A percentile compares a stretch with the other conserved stretches of the same genome.
Evolutionary conservation across 2,113 vertebrate species (phyloP).

Genomic region (Phrynosoma blainvillii): DNA sequence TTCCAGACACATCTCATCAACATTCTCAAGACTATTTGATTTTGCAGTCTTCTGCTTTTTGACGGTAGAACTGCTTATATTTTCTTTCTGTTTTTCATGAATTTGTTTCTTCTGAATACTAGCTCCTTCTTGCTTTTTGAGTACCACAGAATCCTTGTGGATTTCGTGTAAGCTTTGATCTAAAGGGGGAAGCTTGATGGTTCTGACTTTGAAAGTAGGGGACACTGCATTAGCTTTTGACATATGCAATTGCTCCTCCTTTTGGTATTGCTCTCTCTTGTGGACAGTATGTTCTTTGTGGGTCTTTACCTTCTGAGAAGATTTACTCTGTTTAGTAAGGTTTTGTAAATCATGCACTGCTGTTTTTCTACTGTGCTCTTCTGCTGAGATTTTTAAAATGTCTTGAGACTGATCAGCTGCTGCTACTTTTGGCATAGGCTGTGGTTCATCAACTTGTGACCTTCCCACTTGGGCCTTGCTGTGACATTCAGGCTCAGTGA

Average conservation of each 20-base stretch:
- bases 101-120: slow-evolving; percentile 37
- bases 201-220: slow-evolving; percentile 83
- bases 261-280: slow-evolving; percentile 67
- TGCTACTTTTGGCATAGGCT: slow-evolving; percentile 46
- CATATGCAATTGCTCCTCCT: slow-evolving; percentile 44
- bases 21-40: slow-evolving; percentile 17
- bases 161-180: slow-evolving; percentile 62
- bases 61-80: slow-evolving; percentile 8
- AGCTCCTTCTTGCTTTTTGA: slow-evolving; percentile 32
- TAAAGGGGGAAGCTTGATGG: slow-evolving; percentile 71
- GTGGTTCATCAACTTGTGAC: slow-evolving; percentile 29
- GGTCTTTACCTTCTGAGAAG: slow-evolving; percentile 66
- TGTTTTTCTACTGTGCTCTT: slow-evolving; percentile 65
- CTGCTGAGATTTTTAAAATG: slow-evolving; percentile 64
- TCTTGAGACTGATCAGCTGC: slow-evolving; percentile 59
- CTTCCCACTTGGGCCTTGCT: background rate
- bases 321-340: slow-evolving; percentile 62
- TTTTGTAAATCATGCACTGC: slow-evolving; percentile 63
- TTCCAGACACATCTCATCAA: slow-evolving; percentile 39
- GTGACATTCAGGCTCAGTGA: slow-evolving; percentile 16
- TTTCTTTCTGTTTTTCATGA: slow-evolving; percentile 46
- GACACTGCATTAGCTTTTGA: slow-evolving; percentile 77
- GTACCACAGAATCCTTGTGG: slow-evolving; percentile 59
- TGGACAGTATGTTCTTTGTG: slow-evolving; percentile 58
- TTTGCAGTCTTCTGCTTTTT: slow-evolving; percentile 47